Base-by-base conservation (phyloP, 2,797 vertebrate genomes). In the Austrolebias charrua region DNA sequence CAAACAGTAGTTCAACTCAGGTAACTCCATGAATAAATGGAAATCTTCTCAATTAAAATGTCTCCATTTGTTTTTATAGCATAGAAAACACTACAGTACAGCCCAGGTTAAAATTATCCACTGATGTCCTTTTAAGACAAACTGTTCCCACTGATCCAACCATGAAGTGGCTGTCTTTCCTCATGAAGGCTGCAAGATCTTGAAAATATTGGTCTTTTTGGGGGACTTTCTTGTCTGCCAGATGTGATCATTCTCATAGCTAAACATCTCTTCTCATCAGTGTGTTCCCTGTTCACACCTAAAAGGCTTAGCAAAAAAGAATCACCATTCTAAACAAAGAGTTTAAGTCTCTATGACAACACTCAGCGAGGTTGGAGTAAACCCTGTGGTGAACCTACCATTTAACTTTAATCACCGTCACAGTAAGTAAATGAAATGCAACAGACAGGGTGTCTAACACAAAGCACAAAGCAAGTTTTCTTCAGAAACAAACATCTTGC, bases 151-250 rank as follows among this genome's bases (percentile, higher is more conserved):
- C 15, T 28, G 35, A 66, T 54, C 47, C 46, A 33, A 29, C 54
- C 33, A 28, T 10, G 9, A 40, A 53, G 38, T 15, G 31, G 4
- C 35, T 57, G 57, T 12, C 5, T 50, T 53, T 80, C 13, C 44
- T 66, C 38, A 52, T 53, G 50, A 73, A 69, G n/a, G 33, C 19
- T 33, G 4, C 51, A 7, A 48, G 56, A 9, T 55, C 20, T 73
- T 31, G 60, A 56, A 63, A 63, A 29, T n/a, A 1, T 40, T 38
- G 62, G 56, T 59, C 19, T 45, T 3, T 43, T 59, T 48, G 59
- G 42, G 73, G 48, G 59, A 53, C 50, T 73, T 69, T 71, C 28
- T 69, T 68, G 4, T 69, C 43, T 75, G 66, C 53, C 66, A 69
- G 29, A 55, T 70, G 60, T 64, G 53, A 80, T 75, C 64, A 60